Base-by-base conservation (phyloP, 1,140 invertebrate genomes). In the Zaprionus vittiger region DNA sequence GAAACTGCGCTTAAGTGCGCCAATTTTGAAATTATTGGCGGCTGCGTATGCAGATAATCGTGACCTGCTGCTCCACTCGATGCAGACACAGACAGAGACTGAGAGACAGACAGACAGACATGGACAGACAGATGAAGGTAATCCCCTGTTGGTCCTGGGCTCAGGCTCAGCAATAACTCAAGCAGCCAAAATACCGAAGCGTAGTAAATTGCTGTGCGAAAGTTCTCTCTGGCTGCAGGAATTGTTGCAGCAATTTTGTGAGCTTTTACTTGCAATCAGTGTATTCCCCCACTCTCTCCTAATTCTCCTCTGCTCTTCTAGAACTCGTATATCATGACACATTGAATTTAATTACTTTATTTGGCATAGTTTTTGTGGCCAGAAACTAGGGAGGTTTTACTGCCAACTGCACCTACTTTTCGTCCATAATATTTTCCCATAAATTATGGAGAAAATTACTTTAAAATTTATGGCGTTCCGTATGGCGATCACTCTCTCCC, bases 11-110 rank as follows among this genome's bases (percentile, higher is more conserved):
- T 86, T 89, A 89, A 89, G 84, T 89, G 81, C 85, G 85, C 84
- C 84, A 89, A 89, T 89, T 89, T 89, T 81, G 75, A 84, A 89
- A 89, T 89, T 89, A 89, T 89, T 84, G 85, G 78, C 71, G 75
- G 81, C 84, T 90, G 84, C 84, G 84, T 89, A 89, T 89, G 84
- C 84, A 89, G 84, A 89, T 89, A 89, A 89, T 89, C 84, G 84
- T 89, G 84, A 89, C 85, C 84, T 69, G 85, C 37, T 81, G 72
- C 79, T 72, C 61, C 68, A 72, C 44, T 52, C 47, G 47, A 60
- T 54, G 57, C 57, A 67, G 49, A 62, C 49, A 72, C 28, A 59
- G 52, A 49, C 37, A 63, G 9, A 62, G 52, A 49, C 37, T 57
- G 9, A 24, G 12, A 71, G 24, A 31, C 60, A 62, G 44, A 60